These are phyloP conservation scores for Tiliqua scincoides DNA, from an alignment of 2,113 vertebrate genomes.

Conservation along the genomic window DNA sequence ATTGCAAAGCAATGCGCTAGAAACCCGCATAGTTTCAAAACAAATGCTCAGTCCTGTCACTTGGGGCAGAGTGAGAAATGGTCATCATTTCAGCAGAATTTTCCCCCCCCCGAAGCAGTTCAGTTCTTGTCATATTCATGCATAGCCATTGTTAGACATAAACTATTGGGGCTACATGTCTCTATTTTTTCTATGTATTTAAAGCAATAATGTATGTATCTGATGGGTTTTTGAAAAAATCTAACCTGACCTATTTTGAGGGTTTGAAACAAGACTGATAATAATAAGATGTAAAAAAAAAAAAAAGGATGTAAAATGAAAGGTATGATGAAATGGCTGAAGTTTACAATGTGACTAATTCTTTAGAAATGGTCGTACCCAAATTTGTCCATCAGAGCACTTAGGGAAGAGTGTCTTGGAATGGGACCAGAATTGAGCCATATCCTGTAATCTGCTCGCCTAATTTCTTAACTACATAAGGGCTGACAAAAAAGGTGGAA, in stretches of 20 bases:
- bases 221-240: background rate
- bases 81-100: background rate
- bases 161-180: fast-evolving
- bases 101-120: background rate
- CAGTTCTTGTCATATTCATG: fast-evolving
- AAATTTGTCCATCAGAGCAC: fast-evolving
- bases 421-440: background rate
- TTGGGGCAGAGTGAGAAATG: constrained; percentile 30
- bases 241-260: background rate
- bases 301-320: background rate
- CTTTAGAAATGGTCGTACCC: fast-evolving
- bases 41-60: constrained; percentile 12
- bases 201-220: background rate
- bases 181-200: background rate
- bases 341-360: background rate
- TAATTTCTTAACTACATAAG: background rate
- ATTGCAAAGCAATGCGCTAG: constrained; percentile 59
- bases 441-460: constrained; percentile 20
- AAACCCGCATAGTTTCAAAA: constrained; percentile 17
- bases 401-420: background rate
- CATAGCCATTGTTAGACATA: background rate
- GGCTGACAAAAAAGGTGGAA: constrained; percentile 15
- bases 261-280: background rate
- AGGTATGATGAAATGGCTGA: background rate
- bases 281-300: background rate